phyloP scores from a whole-genome alignment of 2,888 invertebrate genomes.

The Pseudococcus viburni region DNA sequence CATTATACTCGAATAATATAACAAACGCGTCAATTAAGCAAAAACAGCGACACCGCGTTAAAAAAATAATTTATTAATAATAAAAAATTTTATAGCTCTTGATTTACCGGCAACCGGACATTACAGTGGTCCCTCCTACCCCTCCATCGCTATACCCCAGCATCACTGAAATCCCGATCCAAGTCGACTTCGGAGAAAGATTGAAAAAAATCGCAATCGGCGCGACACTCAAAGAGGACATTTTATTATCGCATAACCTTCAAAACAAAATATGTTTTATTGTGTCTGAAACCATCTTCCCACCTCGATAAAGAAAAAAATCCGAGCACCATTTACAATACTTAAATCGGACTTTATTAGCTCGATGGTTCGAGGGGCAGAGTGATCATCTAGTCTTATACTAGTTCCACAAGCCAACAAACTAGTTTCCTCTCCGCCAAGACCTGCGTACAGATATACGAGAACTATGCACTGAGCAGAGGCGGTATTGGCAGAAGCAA shows the following conservation, averaged over 20 bases:
- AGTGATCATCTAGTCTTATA: too few relatives aligned
- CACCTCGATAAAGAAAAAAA: constrained; percentile 38
- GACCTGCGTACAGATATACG: background rate
- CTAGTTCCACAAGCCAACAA: background rate
- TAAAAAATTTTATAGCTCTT: too few relatives aligned
- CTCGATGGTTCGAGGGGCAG: constrained; percentile 44
- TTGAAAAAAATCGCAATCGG: constrained; percentile 20
- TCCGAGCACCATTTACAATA: constrained; percentile 50
- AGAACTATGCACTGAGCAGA: background rate
- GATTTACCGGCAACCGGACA: too few relatives aligned
- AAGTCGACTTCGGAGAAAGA: too few relatives aligned
- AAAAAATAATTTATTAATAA: too few relatives aligned
- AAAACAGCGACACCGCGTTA: too few relatives aligned
- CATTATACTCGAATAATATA: too few relatives aligned
- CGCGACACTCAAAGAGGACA: constrained; percentile 54
- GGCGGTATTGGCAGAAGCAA: constrained; percentile 59
- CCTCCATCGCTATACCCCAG: too few relatives aligned
- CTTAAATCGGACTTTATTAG: constrained; percentile 57
- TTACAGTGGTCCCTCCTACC: too few relatives aligned
- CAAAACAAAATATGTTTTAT: constrained; percentile 51
- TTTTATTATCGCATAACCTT: constrained; percentile 45
- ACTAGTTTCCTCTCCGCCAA: constrained; percentile 17
- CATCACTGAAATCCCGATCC: too few relatives aligned
- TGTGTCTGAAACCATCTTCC: constrained; percentile 55
- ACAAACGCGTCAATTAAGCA: too few relatives aligned